Evolutionary conservation across 2,888 invertebrate species (phyloP).

Genomic region (Pristionchus entomophagus): DNA sequence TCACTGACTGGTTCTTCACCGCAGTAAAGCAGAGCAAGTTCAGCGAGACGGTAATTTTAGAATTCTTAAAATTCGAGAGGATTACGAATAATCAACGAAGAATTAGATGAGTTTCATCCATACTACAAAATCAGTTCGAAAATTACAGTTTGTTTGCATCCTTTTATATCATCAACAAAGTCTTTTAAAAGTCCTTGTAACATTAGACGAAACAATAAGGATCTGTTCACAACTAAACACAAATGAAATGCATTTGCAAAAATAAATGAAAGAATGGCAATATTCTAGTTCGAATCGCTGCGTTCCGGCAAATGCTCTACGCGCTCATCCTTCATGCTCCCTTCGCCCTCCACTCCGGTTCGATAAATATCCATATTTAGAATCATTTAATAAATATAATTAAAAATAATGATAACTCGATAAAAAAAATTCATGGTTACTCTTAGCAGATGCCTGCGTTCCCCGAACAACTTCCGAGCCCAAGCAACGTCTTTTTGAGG

Average conservation of each 20-base stretch:
- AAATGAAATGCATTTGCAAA: too few relatives aligned
- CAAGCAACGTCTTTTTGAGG: conserved; percentile 18
- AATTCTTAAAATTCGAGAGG: background rate
- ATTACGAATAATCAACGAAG: too few relatives aligned
- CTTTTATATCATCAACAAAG: too few relatives aligned
- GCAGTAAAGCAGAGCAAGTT: conserved; percentile 54
- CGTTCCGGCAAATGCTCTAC: conserved; percentile 26
- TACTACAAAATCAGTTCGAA: background rate
- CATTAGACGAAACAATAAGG: too few relatives aligned
- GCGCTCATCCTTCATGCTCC: conserved; percentile 13
- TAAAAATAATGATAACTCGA: background rate
- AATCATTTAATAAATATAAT: background rate
- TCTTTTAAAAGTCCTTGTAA: too few relatives aligned
- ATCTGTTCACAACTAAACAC: too few relatives aligned
- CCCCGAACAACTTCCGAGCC: background rate
- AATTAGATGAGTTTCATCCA: background rate
- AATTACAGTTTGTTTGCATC: too few relatives aligned
- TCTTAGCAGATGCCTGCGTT: background rate
- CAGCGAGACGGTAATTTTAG: conserved; percentile 49
- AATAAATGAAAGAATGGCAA: too few relatives aligned
- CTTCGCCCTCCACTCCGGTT: background rate
- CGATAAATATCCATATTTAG: background rate
- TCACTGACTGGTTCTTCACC: conserved; percentile 61
- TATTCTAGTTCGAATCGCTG: conserved; percentile 13
- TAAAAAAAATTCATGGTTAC: background rate